A percentile compares a stretch with the other conserved stretches of the same genome.
Conservation (phyloP, 2,888 invertebrate species). For the Agrilus cyanescens region DNA sequence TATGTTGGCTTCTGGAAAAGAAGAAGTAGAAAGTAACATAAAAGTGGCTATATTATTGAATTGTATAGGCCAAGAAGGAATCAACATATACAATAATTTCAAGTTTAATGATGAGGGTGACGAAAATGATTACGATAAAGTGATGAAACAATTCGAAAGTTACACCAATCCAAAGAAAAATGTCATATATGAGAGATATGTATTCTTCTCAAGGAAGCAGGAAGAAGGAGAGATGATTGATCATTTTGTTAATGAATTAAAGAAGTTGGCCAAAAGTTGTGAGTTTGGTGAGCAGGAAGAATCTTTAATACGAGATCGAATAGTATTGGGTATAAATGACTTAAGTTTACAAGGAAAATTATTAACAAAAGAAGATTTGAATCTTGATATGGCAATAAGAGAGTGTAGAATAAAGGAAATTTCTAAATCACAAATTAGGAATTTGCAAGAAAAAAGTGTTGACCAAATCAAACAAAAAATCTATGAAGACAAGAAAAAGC, state of each 20-base stretch:
- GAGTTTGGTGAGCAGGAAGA: slow-evolving; percentile 10
- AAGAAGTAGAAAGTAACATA: slow-evolving; percentile 7
- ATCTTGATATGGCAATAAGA: no score
- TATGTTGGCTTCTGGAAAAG: no score
- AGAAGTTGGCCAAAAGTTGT: slow-evolving; percentile 8
- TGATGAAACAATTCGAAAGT: slow-evolving; percentile 10
- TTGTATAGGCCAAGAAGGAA: slow-evolving; percentile 16
- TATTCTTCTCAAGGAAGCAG: slow-evolving; percentile 11
- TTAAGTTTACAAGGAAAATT: slow-evolving; percentile 5
- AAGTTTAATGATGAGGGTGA: slow-evolving; percentile 13
- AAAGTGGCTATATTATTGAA: slow-evolving; percentile 19
- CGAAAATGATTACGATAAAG: slow-evolving; percentile 11
- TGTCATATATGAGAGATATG: slow-evolving; percentile 10
- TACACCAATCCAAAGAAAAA: slow-evolving; percentile 10
- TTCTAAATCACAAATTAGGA: no score
- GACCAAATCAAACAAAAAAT: no score
- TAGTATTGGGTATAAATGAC: slow-evolving; percentile 4
- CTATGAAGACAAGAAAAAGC: no score
- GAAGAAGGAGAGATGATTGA: slow-evolving; percentile 9
- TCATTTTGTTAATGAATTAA: slow-evolving; percentile 8
- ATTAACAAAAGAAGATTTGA: slow-evolving; percentile 7
- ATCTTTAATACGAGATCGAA: slow-evolving; percentile 9
- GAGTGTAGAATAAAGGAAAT: no score
- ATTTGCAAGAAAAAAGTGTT: no score
- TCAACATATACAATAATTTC: slow-evolving; percentile 19